Evolutionary conservation across 2,888 invertebrate species (phyloP), one percentile per base, ranked within the genome.

Genomic region (Habrosyne pyritoides): DNA sequence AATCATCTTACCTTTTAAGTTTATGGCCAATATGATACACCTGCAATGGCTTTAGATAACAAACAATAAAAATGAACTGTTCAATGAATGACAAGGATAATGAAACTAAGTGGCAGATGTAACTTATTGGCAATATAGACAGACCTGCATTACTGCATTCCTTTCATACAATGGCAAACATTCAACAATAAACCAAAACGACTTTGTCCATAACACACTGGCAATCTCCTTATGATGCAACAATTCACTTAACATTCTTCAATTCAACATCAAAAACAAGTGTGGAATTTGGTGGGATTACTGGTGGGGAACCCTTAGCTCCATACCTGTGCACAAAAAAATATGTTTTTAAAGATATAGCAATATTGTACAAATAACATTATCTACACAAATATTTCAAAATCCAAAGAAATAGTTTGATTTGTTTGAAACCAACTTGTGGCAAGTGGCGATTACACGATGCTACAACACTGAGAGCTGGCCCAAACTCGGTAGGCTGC

Each of bases 211-310:
- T 67, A 61, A 78, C 75, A 77, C 73, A 75, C 76, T 73, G 72
- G 61, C 69, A 71, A 63, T 63, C 73, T 63, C 69, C 59, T 69
- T 54, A 53, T 52, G 36, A 49, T 60, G 59, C 56, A 70, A 65
- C 60, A 62, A 55, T 71, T 89, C 93, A 96, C 83, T 94, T 94
- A 63, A 98, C 95, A 81, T 95, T 95, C 84, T 96, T 97, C 57
- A 99, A 91, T 90, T 98, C 98, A 47, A 99, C 96, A 72, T 98
- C 98, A 83, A 98, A 99, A 10, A 97, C 94, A 66, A 99, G 93
- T 10, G 96, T 96, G 50, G 97, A 95, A 84, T 98, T 98, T 47
- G 97, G 95, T 59, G 98, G 98, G 84, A 99, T 98, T 0, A 95
- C 95, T 75, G 97, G 97, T 0, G 96, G 96, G 0, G 95, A 95